Base-by-base conservation (phyloP, 2,797 vertebrate genomes). In the Sebastes hubbsi region DNA sequence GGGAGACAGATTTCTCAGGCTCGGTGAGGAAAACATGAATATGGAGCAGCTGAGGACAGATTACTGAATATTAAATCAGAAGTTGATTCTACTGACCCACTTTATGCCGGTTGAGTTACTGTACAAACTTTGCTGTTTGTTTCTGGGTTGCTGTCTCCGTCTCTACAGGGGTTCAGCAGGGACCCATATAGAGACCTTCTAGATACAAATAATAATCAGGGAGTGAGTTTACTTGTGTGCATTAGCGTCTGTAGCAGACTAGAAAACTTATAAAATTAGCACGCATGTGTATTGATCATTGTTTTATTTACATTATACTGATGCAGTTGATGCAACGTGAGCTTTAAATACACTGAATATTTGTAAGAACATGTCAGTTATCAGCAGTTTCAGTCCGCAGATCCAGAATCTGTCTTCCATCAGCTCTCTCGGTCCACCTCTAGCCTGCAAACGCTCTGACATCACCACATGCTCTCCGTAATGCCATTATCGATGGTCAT, bases 381-480 rank as follows among this genome's bases (percentile, higher is more conserved):
- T 55, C 54, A 24, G 49, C 56, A 22, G 56, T 36, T 49, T 69
- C 18, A 18, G 3, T 52, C 24, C 64, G 25, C 16, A 29, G 27
- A 58, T 63, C 20, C 29, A 29, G 61, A 13, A 11, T 29, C 64
- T 7, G 42, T 73, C 49, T 13, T 49, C 46, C 10, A 59, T 22
- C 32, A 18, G 59, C 52, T 73, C 46, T 32, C 60, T 42, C 20
- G 1, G 29, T 55, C 69, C 4, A 13, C 22, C 60, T 54, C 49
- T n/a, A 2, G 49, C 20, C 58, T 74, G 68, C 83, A 79, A 76
- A 46, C 16, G 14, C 65, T 66, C 54, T 78, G 81, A 88, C 89
- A 87, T 88, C 88, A 84, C 78, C 82, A 1, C 90, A 81, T 84
- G 90, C 75, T 87, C 42, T 0, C 30, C 56, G 38, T 89, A 91